Evolutionary conservation across 1,140 invertebrate genomes (phyloP), one percentile per base, ranked within the genome.

Genomic region (Calycopis cecrops): DNA sequence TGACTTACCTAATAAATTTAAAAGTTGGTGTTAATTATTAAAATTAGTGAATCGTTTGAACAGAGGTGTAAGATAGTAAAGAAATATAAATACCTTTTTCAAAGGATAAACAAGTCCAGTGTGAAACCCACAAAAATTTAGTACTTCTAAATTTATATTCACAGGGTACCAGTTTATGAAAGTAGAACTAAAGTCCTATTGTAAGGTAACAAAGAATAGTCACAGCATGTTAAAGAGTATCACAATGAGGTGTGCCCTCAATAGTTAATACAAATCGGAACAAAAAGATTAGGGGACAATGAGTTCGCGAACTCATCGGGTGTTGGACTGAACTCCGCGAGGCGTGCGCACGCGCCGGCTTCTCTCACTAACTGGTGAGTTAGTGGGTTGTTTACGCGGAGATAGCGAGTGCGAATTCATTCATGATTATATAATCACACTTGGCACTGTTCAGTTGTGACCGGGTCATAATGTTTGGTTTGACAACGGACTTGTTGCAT

Each of bases 171-270:
- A 69, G 63, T 75, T 68, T 70, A 73, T 52, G 79, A 86, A 85
- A 86, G 83, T 85, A 78, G 79, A 86, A 84, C 83, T 83, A 81
- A n/a, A 85, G 75, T 75, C 60, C 70, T 76, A 78, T 86, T 83
- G 67, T 86, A 54, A 64, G 50, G 58, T 60, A 70, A 84, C 80
- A 86, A 86, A 76, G 71, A 70, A 78, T 76, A 73, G 76, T 80
- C 75, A 83, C 80, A 79, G 72, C 68, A 74, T 74, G 68, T 84
- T 76, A 82, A 70, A 79, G 59, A 76, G 72, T 76, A 73, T 79
- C 52, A 63, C 54, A 81, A 79, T 72, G 76, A 82, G 80, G 73
- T 71, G 76, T 73, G 80, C 68, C 80, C 80, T 76, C 80, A 83
- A 81, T 86, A 81, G 82, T 81, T 76, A 76, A 82, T 73, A 77